These are phyloP conservation scores for Oryzias melastigma DNA, from an alignment of 2,113 vertebrate genomes.

Conservation along the genomic window DNA sequence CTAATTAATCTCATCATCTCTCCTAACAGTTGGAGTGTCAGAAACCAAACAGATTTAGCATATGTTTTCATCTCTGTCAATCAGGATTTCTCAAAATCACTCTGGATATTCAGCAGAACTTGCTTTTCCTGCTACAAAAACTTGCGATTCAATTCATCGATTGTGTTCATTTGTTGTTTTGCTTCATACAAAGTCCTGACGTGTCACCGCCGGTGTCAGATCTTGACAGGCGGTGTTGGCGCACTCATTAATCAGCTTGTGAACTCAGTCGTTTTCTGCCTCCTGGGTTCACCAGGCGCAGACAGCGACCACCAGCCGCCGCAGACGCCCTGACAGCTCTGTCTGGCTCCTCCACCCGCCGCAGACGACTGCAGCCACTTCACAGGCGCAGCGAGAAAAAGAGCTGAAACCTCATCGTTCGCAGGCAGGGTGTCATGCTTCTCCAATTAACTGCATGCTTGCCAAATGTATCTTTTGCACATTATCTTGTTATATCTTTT, in stretches of 20 bases:
- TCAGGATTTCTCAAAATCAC: slow-evolving; percentile 11
- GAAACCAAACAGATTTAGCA: slow-evolving; percentile 64
- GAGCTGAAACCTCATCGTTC: slow-evolving; percentile 72
- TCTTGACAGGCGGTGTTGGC: slow-evolving; percentile 70
- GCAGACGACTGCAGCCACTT: slow-evolving; percentile 43
- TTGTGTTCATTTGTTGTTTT: background rate
- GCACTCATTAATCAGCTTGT: slow-evolving; percentile 79
- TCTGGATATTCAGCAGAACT: no score
- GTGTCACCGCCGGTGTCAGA: slow-evolving; percentile 69
- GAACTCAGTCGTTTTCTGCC: slow-evolving; percentile 76
- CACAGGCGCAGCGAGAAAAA: slow-evolving; percentile 54
- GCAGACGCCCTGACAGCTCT: slow-evolving; percentile 73
- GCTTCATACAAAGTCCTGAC: slow-evolving; percentile 43
- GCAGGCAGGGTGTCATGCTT: slow-evolving; percentile 76
- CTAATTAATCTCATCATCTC: slow-evolving; percentile 75
- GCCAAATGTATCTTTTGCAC: slow-evolving; percentile 79
- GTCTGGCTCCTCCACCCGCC: slow-evolving; percentile 69
- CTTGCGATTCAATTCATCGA: no score
- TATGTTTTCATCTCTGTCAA: slow-evolving; percentile 52
- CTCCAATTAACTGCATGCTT: slow-evolving; percentile 79
- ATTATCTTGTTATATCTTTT: slow-evolving; percentile 85
- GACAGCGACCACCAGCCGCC: slow-evolving; percentile 63
- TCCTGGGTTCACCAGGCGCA: slow-evolving; percentile 72
- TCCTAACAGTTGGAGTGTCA: slow-evolving; percentile 63
- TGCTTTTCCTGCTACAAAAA: no score